A percentile compares a stretch with the other conserved stretches of the same genome.
Evolutionary conservation across 2,888 invertebrate genomes (phyloP).

Genomic region (Acanthosoma haemorrhoidale): DNA sequence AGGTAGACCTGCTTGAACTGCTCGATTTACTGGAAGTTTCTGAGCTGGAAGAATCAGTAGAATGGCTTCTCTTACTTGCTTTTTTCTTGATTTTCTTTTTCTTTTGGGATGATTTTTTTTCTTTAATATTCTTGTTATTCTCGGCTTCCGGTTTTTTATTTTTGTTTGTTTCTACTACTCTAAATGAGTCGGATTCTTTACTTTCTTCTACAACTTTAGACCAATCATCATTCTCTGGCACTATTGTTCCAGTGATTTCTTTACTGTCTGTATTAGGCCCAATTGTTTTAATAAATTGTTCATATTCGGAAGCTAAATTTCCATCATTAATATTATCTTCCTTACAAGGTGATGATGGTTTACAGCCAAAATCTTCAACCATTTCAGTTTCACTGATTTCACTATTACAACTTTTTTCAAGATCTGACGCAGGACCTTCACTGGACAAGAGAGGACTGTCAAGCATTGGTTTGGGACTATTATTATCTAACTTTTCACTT

Average conservation of each 20-base stretch:
- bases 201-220: background rate
- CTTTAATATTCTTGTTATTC: slow-evolving; percentile 35
- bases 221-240: slow-evolving; percentile 20
- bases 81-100: slow-evolving; percentile 32
- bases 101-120: slow-evolving; percentile 38
- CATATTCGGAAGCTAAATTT: slow-evolving; percentile 51
- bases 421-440: background rate
- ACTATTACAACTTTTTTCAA: background rate
- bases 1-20: slow-evolving; percentile 34
- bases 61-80: slow-evolving; percentile 31
- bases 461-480: background rate
- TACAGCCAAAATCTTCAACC: background rate
- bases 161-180: background rate
- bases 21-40: slow-evolving; percentile 39
- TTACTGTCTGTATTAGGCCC: slow-evolving; percentile 43
- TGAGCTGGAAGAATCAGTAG: slow-evolving; percentile 39
- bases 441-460: background rate
- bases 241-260: background rate
- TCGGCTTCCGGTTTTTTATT: slow-evolving; percentile 14
- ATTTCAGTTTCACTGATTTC: background rate
- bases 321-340: slow-evolving; percentile 16
- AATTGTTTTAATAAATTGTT: slow-evolving; percentile 56
- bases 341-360: background rate
- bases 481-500: slow-evolving; percentile 10
- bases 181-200: background rate